Percentiles rank a stretch among this genome's conserved stretches.
Evolutionary conservation across 1,140 invertebrate species (phyloP).

Genomic region (Zophobas morio): DNA sequence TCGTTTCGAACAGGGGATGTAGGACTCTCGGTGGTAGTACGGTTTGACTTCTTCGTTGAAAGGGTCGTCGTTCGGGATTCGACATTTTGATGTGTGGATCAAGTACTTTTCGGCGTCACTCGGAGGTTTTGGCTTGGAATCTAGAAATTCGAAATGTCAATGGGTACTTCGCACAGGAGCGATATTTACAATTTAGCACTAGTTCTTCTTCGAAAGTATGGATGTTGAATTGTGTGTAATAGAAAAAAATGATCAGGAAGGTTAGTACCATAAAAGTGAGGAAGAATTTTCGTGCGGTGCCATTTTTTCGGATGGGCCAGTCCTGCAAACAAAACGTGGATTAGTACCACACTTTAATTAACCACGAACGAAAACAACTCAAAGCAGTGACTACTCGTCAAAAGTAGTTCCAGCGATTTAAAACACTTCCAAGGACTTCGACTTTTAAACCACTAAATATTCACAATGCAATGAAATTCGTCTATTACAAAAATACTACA

Average conservation of each 20-base stretch:
- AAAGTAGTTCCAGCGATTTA: too few species aligned
- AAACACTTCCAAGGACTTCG: too few species aligned
- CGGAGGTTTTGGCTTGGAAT: not conserved
- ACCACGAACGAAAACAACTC: too few species aligned
- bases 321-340: constrained; percentile 4
- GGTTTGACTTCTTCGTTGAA: constrained; percentile 76
- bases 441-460: too few species aligned
- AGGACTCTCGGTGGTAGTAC: constrained; percentile 73
- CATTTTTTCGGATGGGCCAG: constrained; percentile 7
- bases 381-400: too few species aligned
- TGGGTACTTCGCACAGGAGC: not conserved
- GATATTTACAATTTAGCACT: constrained; percentile 16
- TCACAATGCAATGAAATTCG: too few species aligned
- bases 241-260: constrained; percentile 13
- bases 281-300: not conserved
- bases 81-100: constrained; percentile 79
- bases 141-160: not conserved
- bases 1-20: constrained; percentile 71
- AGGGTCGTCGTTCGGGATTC: constrained; percentile 79
- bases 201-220: constrained; percentile 10
- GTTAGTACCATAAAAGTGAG: not conserved
- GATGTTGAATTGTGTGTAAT: constrained; percentile 24
- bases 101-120: constrained; percentile 69
- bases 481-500: too few species aligned
- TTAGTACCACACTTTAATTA: too few species aligned